Evolutionary conservation across 2,113 vertebrate species (phyloP).

Genomic region (Prinia subflava): DNA sequence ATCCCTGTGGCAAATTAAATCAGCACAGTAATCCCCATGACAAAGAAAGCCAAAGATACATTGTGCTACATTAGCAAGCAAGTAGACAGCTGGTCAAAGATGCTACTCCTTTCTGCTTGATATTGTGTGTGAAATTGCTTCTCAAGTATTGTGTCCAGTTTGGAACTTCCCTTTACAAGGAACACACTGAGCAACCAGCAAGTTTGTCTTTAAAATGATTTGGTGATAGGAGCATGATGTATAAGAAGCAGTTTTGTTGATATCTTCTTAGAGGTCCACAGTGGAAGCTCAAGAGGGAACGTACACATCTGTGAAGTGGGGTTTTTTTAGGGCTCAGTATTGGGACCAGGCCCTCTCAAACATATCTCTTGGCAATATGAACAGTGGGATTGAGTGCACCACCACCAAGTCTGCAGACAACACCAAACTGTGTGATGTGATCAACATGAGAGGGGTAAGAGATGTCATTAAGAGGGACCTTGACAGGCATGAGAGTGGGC

Average conservation of each 20-base stretch:
- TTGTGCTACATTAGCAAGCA: background rate
- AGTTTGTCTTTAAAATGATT: background rate
- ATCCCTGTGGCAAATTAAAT: background rate
- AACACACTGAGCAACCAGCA: background rate
- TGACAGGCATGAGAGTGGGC: background rate
- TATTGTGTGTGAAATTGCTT: background rate
- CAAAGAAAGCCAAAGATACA: background rate
- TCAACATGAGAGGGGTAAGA: accelerated
- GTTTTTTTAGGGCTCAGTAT: background rate
- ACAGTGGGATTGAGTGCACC: background rate
- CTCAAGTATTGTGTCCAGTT: background rate
- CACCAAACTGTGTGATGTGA: background rate
- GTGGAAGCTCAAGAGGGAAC: background rate
- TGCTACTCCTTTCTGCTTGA: background rate
- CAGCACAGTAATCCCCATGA: background rate
- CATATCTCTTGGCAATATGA: background rate
- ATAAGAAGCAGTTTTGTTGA: background rate
- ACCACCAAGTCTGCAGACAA: background rate
- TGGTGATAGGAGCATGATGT: accelerated
- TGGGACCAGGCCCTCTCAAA: background rate
- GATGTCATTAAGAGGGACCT: too few relatives aligned
- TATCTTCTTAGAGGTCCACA: background rate
- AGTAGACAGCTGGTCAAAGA: background rate
- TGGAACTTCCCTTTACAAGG: background rate
- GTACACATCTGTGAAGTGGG: background rate